These are phyloP conservation scores for Onthophagus taurus DNA, from an alignment of 1,140 invertebrate genomes.

Conservation along the genomic window DNA sequence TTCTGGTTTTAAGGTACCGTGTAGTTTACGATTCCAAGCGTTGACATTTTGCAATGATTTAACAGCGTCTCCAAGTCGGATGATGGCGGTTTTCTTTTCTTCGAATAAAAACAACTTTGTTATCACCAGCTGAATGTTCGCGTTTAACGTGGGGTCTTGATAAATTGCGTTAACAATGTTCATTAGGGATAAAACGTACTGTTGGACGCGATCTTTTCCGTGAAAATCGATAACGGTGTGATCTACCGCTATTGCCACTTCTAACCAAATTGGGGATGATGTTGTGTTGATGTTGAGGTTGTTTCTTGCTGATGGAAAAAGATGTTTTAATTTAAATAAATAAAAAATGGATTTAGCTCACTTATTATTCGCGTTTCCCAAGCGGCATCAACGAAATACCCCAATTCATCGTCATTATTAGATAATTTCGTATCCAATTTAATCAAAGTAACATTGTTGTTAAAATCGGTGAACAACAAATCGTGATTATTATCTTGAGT, in stretches of 20 bases:
- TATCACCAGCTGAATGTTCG: constrained; percentile 57
- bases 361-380: constrained; percentile 31
- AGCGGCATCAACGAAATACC: constrained; percentile 40
- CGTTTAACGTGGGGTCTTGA: constrained; percentile 55
- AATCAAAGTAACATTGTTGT: not conserved
- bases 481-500: not conserved
- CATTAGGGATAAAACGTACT: constrained; percentile 64
- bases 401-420: constrained; percentile 31
- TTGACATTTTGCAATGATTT: constrained; percentile 66
- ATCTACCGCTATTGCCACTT: constrained; percentile 60
- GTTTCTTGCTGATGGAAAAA: constrained; percentile 4
- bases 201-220: constrained; percentile 51
- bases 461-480: not conserved
- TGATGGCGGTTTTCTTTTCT: constrained; percentile 48
- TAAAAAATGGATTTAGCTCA: constrained; percentile 1
- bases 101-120: constrained; percentile 53
- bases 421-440: constrained; percentile 1
- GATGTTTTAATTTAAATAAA: not conserved
- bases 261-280: constrained; percentile 46
- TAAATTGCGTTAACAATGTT: constrained; percentile 69
- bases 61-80: constrained; percentile 55
- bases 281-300: not conserved
- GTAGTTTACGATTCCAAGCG: constrained; percentile 57
- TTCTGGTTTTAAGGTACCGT: constrained; percentile 38
- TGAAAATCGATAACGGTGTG: constrained; percentile 61